Evolutionary conservation across 2,888 invertebrate species (phyloP), one percentile per base, ranked within the genome.

Genomic region (Lissonota sp.): DNA sequence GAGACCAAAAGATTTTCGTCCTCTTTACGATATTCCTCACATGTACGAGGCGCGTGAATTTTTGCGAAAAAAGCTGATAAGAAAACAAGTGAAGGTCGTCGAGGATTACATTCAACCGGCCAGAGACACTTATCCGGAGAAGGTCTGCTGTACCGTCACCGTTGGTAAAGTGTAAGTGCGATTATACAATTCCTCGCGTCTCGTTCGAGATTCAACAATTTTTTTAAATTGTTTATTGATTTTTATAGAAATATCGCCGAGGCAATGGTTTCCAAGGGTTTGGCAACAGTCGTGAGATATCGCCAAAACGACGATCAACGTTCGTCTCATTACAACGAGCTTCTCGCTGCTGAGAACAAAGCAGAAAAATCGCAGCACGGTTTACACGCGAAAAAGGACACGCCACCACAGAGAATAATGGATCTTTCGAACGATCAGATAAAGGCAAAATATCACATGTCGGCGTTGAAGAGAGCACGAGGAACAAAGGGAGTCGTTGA

Each of bases 41-140:
- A 98, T 99, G 98, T 99, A 97, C 92, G 99, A 99, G 93, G 99
- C 99, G 0, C 95, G 99, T 70, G 99, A 99, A 93, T 99, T 97
- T 91, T 94, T 99, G 49, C 95, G 99, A 57, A 99, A 99, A 91
- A 98, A 98, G 91, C 94, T 99, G 10, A 96, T 99, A 88, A 98
- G 99, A 66, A 99, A 99, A 92, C 97, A 97, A 92, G 98, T 99
- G 0, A 96, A 96, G 87, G 97, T 99, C 6, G 95, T 95, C 26
- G 95, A 99, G 39, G 99, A 99, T 93, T 99, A 99, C 92, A 96
- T 98, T 81, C 99, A 99, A 91, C 99, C 99, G 0, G 97, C 98
- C 1, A 96, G 97, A 83, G 98, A 99, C 72, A 96, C 95, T 88
- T 98, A 97, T 92, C 98, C 99, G 0, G 99, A 99, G 92, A 99